Evolutionary conservation across 2,113 vertebrate genomes (phyloP), one percentile per base, ranked within the genome.

Genomic region (Austrofundulus limnaeus): DNA sequence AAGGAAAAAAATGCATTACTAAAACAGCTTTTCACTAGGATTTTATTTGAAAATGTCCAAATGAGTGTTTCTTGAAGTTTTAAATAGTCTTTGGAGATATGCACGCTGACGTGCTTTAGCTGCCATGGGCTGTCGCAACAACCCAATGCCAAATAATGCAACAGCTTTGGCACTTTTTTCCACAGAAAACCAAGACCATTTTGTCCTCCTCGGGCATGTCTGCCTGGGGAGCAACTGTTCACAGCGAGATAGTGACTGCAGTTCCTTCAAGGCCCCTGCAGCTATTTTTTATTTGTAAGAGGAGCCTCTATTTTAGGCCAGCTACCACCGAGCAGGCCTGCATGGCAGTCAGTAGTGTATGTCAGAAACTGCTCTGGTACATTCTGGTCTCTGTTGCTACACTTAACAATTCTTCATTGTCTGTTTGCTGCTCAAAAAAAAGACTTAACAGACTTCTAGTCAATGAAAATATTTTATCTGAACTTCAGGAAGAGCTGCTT

Each of bases 191-290:
- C 52, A 39, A 77, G 66, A 74, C 49, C 62, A 56, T 77, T 77
- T 77, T 70, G 72, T 75, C 74, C 79, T 81, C 64, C 66, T 25
- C 13, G 72, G 81, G 79, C 74, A 48, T 54, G 20, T 21, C 41
- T 69, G 82, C 72, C 70, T 72, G 34, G 24, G 68, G 80, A 77
- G 75, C 64, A 66, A 69, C 66, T 85, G 78, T 85, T 82, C 78
- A 70, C 24, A 52, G 68, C 34, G 62, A 84, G 75, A 83, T 85
- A 84, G 81, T 9, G 46, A 69, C 70, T 72, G 55, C 64, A 64
- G 67, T 59, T 77, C 41, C 64, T 66, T 68, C 61, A 69, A 67
- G 28, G 39, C n/a, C 63, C 81, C 67, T 53, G 47, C 48, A 75
- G 75, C 87, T 66, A 66, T 66, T 60, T 77, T 11, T n/a, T 28